These are phyloP conservation scores for Helarctos malayanus DNA, from an alignment of 2,797 vertebrate species.

Conservation along the genomic window DNA sequence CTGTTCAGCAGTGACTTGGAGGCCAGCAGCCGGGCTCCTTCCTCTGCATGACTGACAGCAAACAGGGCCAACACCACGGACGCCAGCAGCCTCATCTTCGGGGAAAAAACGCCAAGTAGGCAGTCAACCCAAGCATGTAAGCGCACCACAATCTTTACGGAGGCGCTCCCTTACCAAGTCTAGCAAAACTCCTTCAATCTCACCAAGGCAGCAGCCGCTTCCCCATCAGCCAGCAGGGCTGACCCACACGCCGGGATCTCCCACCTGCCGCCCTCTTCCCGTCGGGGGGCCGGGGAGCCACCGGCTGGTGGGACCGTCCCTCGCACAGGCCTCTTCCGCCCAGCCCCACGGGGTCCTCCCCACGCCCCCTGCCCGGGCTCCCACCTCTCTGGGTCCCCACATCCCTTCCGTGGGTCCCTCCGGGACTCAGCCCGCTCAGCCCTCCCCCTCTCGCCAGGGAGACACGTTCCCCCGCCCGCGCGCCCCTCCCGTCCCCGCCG, in stretches of 20 bases:
- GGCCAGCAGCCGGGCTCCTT: constrained; percentile 96
- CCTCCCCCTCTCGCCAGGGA: not conserved
- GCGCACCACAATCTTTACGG: not conserved
- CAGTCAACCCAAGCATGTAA: not conserved
- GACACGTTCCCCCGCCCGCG: not conserved
- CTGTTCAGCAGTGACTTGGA: constrained; percentile 97
- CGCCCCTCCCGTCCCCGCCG: not conserved
- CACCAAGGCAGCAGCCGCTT: not conserved
- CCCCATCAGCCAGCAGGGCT: rapidly evolving
- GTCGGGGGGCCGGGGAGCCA: not conserved
- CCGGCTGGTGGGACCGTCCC: not conserved
- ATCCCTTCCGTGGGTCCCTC: not conserved
- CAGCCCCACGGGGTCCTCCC: not conserved
- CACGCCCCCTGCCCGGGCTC: not conserved
- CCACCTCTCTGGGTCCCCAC: not conserved
- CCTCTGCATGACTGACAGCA: constrained; percentile 89
- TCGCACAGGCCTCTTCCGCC: not conserved
- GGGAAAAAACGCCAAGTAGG: not conserved
- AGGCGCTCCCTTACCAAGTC: rapidly evolving
- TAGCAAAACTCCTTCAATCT: rapidly evolving
- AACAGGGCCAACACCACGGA: constrained; percentile 88
- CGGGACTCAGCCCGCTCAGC: not conserved
- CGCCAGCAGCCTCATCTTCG: constrained; percentile 91
- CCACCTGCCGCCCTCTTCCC: not conserved
- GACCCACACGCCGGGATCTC: not conserved